Evolutionary conservation across 2,113 vertebrate genomes (phyloP).

Genomic region (Silurus meridionalis): DNA sequence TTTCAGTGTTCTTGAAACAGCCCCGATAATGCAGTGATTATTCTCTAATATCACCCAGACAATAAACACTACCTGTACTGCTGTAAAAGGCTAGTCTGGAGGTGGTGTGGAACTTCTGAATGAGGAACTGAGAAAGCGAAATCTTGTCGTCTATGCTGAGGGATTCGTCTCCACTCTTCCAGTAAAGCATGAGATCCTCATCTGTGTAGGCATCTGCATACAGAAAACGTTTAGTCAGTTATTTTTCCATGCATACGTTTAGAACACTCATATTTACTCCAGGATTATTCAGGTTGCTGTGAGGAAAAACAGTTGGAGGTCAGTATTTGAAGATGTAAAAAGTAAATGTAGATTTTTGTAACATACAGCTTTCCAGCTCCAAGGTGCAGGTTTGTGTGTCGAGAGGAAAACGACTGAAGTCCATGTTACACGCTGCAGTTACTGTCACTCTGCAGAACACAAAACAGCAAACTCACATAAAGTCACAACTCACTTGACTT

Average conservation of each 20-base stretch:
- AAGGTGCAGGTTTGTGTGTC: constrained; percentile 93
- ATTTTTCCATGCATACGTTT: not conserved
- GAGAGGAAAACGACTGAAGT: constrained; percentile 94
- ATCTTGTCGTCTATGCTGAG: constrained; percentile 92
- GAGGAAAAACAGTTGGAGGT: not conserved
- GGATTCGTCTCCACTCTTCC: constrained; percentile 93
- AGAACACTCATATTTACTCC: not conserved
- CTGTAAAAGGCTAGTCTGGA: constrained; percentile 95
- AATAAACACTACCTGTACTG: constrained; percentile 80
- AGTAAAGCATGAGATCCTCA: constrained; percentile 95
- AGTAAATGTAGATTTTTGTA: not conserved
- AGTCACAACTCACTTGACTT: no score
- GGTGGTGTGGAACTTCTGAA: constrained; percentile 93
- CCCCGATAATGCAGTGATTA: not conserved
- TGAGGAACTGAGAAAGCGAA: constrained; percentile 93
- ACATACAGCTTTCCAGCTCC: constrained; percentile 94
- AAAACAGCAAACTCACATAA: not conserved
- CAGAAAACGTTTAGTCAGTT: constrained; percentile 10
- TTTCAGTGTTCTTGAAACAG: not conserved
- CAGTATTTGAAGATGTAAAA: not conserved
- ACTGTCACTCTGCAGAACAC: constrained; percentile 84
- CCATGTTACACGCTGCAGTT: constrained; percentile 97
- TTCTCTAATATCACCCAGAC: not conserved
- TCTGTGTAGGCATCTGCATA: constrained; percentile 91
- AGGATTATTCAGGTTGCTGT: not conserved